Evolutionary conservation across 2,113 vertebrate species (phyloP), one percentile per base, ranked within the genome.

Genomic region (Indri indri): DNA sequence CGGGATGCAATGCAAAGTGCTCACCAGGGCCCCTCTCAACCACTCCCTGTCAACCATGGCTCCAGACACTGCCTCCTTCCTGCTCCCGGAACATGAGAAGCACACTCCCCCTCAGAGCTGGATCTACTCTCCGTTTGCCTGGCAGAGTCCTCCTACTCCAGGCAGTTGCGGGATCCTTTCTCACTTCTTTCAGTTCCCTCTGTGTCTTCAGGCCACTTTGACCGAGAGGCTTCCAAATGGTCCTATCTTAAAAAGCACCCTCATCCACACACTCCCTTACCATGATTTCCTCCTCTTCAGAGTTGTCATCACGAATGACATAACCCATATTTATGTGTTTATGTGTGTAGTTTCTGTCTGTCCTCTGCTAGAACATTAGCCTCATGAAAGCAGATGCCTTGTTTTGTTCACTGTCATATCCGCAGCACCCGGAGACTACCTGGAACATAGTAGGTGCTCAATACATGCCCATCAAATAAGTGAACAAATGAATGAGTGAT

Each of bases 11-110:
- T 16, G 34, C 25, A 2, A 45, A 65, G 16, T 34, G 52, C 52
- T 50, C 2, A 0, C 1, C 30, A 30, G 16, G 22, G 27, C 2
- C 2, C 0, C 12, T 23, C 1, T 37, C 9, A 3, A 2, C 4
- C 5, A 7, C 32, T 5, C 37, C 32, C 12, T 34, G 22, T 50
- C 52, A 18, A 54, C 23, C 14, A 27, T 16, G 1, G 0, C 8
- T 23, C 14, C 16, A n/a, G 57, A 54, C 4, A 11, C 4, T 3
- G 14, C 4, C 23, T 86, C 42, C 65, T 88, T 70, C 50, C 83
- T 5, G 1, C 14, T 52, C 47, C 40, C 40, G 27, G 45, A 52
- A 18, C 42, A 37, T 12, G 9, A 40, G 34, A 37, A 77, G 27
- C 0, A 1, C 9, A 3, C 8, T n/a, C 5, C 37, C 6, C 25